Evolutionary conservation across 2,888 invertebrate species (phyloP).

Genomic region (Cosmopolites sordidus): DNA sequence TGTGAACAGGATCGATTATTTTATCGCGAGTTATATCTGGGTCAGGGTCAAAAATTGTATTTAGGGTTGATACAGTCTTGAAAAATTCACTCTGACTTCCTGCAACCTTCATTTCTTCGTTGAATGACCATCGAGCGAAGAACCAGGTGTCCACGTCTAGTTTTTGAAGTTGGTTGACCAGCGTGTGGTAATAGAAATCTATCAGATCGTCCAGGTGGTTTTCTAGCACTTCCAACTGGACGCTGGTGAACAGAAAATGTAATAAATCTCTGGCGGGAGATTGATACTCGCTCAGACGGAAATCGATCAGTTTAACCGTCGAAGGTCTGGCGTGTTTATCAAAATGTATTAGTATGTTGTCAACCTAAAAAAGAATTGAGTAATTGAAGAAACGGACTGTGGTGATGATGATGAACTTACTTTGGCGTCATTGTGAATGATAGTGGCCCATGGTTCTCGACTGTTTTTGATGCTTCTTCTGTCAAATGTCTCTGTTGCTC

Average conservation of each 20-base stretch:
- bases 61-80: slow-evolving; percentile 8
- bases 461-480: slow-evolving; percentile 1
- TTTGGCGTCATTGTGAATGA: slow-evolving; percentile 57
- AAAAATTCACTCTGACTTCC: slow-evolving; percentile 14
- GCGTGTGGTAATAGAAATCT: slow-evolving; percentile 23
- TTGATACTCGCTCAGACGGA: slow-evolving; percentile 32
- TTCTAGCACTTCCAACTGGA: slow-evolving; percentile 22
- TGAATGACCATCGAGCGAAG: slow-evolving; percentile 14
- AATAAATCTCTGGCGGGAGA: slow-evolving; percentile 34
- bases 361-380: slow-evolving; percentile 38
- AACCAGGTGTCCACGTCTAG: slow-evolving; percentile 10
- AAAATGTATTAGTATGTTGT: slow-evolving; percentile 54
- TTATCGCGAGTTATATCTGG: neutral
- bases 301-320: slow-evolving; percentile 35
- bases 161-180: slow-evolving; percentile 15
- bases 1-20: slow-evolving; percentile 9
- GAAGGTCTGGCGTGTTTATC: slow-evolving; percentile 23
- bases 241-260: slow-evolving; percentile 37
- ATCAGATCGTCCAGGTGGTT: slow-evolving; percentile 25
- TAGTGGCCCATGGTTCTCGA: slow-evolving; percentile 51
- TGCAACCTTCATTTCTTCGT: slow-evolving; percentile 10
- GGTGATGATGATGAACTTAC: slow-evolving; percentile 5
- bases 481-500: slow-evolving; percentile 12
- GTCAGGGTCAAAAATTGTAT: slow-evolving; percentile 6
- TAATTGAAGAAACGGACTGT: too few relatives aligned